These are phyloP conservation scores for Tridacna gigas DNA, from an alignment of 2,888 invertebrate species.

Conservation along the genomic window DNA sequence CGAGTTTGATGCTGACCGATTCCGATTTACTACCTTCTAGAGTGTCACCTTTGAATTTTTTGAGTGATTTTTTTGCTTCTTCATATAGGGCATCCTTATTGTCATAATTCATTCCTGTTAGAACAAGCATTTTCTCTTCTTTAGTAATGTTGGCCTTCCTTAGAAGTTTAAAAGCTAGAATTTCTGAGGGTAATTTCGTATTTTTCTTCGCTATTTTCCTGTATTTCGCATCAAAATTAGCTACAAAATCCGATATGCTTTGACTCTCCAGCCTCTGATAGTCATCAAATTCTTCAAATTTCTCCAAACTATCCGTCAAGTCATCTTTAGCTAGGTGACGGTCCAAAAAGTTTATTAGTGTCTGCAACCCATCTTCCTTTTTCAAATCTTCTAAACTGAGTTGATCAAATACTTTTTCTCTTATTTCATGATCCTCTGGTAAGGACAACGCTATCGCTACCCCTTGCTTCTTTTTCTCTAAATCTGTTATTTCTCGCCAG, in stretches of 20 bases:
- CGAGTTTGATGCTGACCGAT: neutral
- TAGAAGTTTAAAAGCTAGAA: conserved; percentile 59
- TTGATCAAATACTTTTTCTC: conserved; percentile 61
- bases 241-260: conserved; percentile 50
- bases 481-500: conserved; percentile 59
- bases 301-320: conserved; percentile 57
- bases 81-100: conserved; percentile 59
- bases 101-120: conserved; percentile 64
- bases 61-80: conserved; percentile 56
- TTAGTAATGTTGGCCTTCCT: conserved; percentile 60
- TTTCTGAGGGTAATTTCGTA: conserved; percentile 65
- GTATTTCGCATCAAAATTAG: conserved; percentile 58
- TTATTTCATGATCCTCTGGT: conserved; percentile 58
- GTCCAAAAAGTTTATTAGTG: conserved; percentile 52
- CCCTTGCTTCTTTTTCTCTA: conserved; percentile 54
- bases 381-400: conserved; percentile 53
- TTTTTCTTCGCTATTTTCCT: conserved; percentile 61
- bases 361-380: conserved; percentile 50
- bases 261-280: conserved; percentile 41
- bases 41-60: conserved; percentile 52
- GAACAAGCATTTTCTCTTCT: conserved; percentile 47
- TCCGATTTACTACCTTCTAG: neutral
- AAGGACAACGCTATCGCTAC: conserved; percentile 62
- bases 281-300: conserved; percentile 58
- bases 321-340: conserved; percentile 63